phyloP scores from a whole-genome alignment of 2,113 vertebrate genomes.

The Centropristis striata region DNA sequence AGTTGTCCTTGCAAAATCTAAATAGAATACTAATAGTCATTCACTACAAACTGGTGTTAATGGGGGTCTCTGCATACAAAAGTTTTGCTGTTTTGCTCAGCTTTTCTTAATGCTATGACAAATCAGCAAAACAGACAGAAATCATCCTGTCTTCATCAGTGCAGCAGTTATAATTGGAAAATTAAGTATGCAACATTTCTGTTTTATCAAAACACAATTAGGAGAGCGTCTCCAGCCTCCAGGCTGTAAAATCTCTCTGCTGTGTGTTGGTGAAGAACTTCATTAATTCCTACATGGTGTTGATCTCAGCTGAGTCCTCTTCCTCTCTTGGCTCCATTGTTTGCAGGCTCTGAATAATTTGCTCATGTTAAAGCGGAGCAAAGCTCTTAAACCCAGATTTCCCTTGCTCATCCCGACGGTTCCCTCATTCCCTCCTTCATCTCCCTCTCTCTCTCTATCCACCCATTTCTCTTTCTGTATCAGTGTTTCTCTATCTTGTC shows the following conservation, averaged over 20 bases:
- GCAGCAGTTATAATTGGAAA: slow-evolving; percentile 52
- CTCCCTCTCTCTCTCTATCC: slow-evolving; percentile 9
- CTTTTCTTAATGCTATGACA: slow-evolving; percentile 12
- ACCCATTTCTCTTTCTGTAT: slow-evolving; percentile 18
- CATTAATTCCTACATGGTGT: slow-evolving; percentile 64
- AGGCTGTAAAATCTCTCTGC: slow-evolving; percentile 48
- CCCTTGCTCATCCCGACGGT: slow-evolving; percentile 58
- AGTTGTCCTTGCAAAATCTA: neutral
- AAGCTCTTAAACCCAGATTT: slow-evolving; percentile 82
- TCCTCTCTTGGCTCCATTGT: slow-evolving; percentile 64
- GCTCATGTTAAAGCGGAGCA: slow-evolving; percentile 68
- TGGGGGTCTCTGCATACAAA: neutral
- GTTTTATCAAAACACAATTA: slow-evolving; percentile 69
- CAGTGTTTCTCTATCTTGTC: slow-evolving; percentile 37
- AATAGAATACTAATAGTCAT: neutral
- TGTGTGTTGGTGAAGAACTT: slow-evolving; percentile 56
- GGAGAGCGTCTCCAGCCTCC: slow-evolving; percentile 56
- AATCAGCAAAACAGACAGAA: slow-evolving; percentile 34
- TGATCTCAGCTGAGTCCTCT: slow-evolving; percentile 65
- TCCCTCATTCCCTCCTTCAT: slow-evolving; percentile 60
- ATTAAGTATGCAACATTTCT: slow-evolving; percentile 53
- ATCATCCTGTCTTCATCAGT: slow-evolving; percentile 18
- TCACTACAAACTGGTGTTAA: neutral
- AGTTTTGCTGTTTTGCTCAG: neutral
- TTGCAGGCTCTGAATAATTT: slow-evolving; percentile 74